Base-by-base conservation (phyloP, 2,888 invertebrate species). In the Nysson spinosus region DNA sequence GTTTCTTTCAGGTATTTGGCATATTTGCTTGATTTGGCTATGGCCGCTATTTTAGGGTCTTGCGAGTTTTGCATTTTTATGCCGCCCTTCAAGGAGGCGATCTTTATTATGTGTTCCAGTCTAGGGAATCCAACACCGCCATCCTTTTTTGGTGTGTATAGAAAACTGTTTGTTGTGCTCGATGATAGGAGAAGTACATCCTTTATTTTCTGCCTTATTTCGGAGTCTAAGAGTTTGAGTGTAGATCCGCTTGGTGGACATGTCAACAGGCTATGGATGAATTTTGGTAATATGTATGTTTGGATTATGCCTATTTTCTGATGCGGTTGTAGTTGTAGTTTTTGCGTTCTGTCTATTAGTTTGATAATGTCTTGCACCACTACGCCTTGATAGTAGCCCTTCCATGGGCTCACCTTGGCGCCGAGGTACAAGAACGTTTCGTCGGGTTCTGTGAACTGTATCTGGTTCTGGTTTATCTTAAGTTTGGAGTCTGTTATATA, bases 281-380 rank as follows among this genome's bases (percentile, higher is more conserved):
- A 64, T 0, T 30, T 28, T 0, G 65, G 65, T 0, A 65, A 5
- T 0, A 68, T 17, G 20, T 63, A 57, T 0, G 6, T 37, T 0
- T 0, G 12, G 0, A 66, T 12, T 2, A 71, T 19, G 0, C 65
- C 54, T 0, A 71, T 0, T 17, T 65, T 65, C 14, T 65, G 56
- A 14, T 40, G 24, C 0, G 63, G 65, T 22, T 65, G 68, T 1
- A 65, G 12, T 0, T 37, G 2, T 0, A 68, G 14, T n/a, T 7
- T 46, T 7, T 14, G 24, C 0, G 32, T n/a, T 4, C 46, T 30
- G 5, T 34, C 16, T 0, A 70, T 9, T 2, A 50, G 6, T 6
- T 34, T 19, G 0, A 24, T n/a, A 0, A 61, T 12, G 0, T n/a
- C 12, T 0, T 9, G 19, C 1, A 34, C 12, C 3, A 37, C 9